phyloP scores from a whole-genome alignment of 2,888 invertebrate genomes.

The Pseudoips prasinana region DNA sequence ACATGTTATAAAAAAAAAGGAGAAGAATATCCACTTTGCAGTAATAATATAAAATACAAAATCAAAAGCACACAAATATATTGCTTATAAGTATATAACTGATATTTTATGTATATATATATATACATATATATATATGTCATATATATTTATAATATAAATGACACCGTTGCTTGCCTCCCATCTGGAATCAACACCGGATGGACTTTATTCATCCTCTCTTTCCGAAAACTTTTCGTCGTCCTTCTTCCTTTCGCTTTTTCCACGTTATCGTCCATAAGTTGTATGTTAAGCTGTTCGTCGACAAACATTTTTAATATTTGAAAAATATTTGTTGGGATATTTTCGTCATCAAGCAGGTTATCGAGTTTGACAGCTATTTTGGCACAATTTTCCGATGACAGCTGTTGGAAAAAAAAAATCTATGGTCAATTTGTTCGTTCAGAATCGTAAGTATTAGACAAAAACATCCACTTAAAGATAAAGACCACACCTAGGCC shows the following conservation, averaged over 20 bases:
- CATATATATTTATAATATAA: slow-evolving; percentile 31
- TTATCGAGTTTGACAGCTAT: slow-evolving; percentile 59
- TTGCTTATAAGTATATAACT: too few species aligned
- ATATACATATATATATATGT: too few species aligned
- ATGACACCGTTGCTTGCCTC: slow-evolving; percentile 46
- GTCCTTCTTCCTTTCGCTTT: slow-evolving; percentile 33
- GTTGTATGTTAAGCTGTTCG: slow-evolving; percentile 50
- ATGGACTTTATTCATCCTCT: slow-evolving; percentile 41
- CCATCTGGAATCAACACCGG: slow-evolving; percentile 44
- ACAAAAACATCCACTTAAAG: too few species aligned
- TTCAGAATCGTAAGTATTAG: too few species aligned
- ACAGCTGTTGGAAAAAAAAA: slow-evolving; percentile 41
- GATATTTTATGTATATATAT: too few species aligned
- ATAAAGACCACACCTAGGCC: too few species aligned
- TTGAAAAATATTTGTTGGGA: slow-evolving; percentile 27
- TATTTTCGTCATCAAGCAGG: slow-evolving; percentile 29
- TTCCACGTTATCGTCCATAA: slow-evolving; percentile 42
- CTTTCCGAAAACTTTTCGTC: slow-evolving; percentile 15
- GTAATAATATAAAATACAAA: too few species aligned
- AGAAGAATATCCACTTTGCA: too few species aligned
- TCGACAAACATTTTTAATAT: slow-evolving; percentile 44
- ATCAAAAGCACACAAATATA: too few species aligned
- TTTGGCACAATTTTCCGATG: slow-evolving; percentile 55
- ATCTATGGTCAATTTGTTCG: not conserved
- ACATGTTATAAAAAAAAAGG: too few species aligned